Conservation (phyloP, 2,797 vertebrate species). For the Cyprinodon diabolis region DNA sequence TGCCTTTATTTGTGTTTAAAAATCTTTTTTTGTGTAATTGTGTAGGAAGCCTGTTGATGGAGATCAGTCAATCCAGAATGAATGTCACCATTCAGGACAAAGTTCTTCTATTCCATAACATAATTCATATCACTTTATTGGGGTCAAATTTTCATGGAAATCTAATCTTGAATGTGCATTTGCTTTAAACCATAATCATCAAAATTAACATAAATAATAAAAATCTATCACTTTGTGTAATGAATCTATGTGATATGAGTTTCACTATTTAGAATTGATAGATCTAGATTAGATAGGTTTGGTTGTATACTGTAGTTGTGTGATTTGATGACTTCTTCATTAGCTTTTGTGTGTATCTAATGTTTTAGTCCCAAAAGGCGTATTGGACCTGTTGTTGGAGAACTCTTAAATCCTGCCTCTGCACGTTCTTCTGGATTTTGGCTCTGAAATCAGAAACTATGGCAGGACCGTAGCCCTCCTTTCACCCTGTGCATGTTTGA, state of each 20-base stretch:
- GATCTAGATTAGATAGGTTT: not conserved
- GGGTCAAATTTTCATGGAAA: not conserved
- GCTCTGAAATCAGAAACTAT: conserved; percentile 11
- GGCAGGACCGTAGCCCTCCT: conserved; percentile 22
- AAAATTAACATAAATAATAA: not conserved
- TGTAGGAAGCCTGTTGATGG: too few species aligned
- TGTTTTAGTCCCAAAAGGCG: conserved; percentile 2
- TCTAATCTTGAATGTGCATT: not conserved
- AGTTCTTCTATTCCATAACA: not conserved
- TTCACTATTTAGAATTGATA: not conserved
- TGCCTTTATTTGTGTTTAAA: too few species aligned
- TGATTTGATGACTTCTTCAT: conserved; percentile 8
- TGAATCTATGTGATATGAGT: too few species aligned
- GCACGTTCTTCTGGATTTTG: conserved; percentile 21
- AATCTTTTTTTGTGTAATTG: too few species aligned
- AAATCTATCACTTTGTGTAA: too few species aligned
- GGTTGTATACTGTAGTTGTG: not conserved
- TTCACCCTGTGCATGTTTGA: conserved; percentile 72
- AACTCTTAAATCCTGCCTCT: conserved; percentile 4
- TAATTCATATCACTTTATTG: not conserved
- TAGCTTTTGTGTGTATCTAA: not conserved
- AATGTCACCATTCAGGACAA: too few species aligned
- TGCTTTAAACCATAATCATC: not conserved
- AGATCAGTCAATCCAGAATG: too few species aligned
- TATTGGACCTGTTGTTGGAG: conserved; percentile 11